Evolutionary conservation across 1,140 invertebrate genomes (phyloP).

Genomic region (Aphis craccivora): DNA sequence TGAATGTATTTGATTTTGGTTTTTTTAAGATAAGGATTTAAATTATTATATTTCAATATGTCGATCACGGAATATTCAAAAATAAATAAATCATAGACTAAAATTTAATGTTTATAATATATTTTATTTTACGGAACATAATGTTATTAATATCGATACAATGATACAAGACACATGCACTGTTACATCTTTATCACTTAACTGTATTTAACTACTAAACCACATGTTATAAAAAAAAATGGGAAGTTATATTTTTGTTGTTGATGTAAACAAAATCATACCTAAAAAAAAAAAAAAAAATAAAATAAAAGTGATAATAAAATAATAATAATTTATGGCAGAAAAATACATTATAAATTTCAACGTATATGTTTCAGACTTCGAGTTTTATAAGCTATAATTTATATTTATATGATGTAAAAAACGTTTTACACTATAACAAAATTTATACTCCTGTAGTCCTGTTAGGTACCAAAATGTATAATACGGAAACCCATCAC

Average conservation of each 20-base stretch:
- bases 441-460: not conserved
- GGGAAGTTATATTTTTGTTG: not conserved
- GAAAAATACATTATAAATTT: not conserved
- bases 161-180: not conserved
- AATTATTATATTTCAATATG: not conserved
- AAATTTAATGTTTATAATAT: not conserved
- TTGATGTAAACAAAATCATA: not conserved
- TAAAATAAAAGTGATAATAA: not conserved
- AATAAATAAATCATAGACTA: not conserved
- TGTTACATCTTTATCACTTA: not conserved
- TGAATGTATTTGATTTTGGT: not conserved
- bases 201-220: no score
- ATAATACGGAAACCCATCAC: not conserved
- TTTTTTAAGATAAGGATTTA: not conserved
- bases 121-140: not conserved
- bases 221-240: not conserved
- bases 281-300: not conserved
- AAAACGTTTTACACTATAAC: not conserved
- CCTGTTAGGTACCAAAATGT: not conserved
- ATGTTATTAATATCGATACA: not conserved
- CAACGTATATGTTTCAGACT: not conserved
- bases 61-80: not conserved
- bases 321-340: conserved; percentile 17
- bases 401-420: conserved; percentile 1
- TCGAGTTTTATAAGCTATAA: not conserved